Evolutionary conservation across 2,888 invertebrate species (phyloP).

Genomic region (Venustoraphidia nigricollis): DNA sequence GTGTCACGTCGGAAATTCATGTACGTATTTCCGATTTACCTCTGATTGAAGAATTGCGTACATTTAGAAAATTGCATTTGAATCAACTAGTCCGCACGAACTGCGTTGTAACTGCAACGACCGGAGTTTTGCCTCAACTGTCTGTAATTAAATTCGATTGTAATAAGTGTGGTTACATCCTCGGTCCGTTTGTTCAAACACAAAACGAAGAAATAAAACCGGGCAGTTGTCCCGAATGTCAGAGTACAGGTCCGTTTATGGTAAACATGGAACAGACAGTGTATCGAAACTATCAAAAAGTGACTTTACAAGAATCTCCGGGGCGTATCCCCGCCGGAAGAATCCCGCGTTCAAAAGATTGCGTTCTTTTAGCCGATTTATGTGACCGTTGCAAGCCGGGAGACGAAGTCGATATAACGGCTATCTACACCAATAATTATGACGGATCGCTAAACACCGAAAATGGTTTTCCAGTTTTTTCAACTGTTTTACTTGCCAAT

Average conservation of each 20-base stretch:
- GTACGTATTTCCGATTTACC: slow-evolving; percentile 92
- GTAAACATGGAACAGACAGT: slow-evolving; percentile 98
- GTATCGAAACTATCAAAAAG: slow-evolving; percentile 95
- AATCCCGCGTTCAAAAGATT: slow-evolving; percentile 94
- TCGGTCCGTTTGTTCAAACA: slow-evolving; percentile 93
- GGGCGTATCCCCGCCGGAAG: slow-evolving; percentile 95
- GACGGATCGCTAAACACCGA: slow-evolving; percentile 94
- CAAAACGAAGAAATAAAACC: slow-evolving; percentile 91
- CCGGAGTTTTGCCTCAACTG: slow-evolving; percentile 89
- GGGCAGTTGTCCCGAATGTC: slow-evolving; percentile 95
- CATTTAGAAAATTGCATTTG: slow-evolving; percentile 75
- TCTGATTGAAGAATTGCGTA: slow-evolving; percentile 86
- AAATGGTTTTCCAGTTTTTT: slow-evolving; percentile 95
- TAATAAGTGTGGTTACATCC: slow-evolving; percentile 81
- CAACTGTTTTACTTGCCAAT: slow-evolving; percentile 93
- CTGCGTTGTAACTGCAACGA: slow-evolving; percentile 93
- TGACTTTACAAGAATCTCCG: slow-evolving; percentile 96
- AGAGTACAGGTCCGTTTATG: slow-evolving; percentile 87
- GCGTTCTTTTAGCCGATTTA: slow-evolving; percentile 82
- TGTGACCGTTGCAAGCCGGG: slow-evolving; percentile 97
- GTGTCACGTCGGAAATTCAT: slow-evolving; percentile 87
- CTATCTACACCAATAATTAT: slow-evolving; percentile 94
- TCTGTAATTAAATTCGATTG: slow-evolving; percentile 96
- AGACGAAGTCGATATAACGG: slow-evolving; percentile 91
- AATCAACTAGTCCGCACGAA: slow-evolving; percentile 87